Base-by-base conservation (phyloP, 2,797 vertebrate species). In the Mycteria americana region DNA sequence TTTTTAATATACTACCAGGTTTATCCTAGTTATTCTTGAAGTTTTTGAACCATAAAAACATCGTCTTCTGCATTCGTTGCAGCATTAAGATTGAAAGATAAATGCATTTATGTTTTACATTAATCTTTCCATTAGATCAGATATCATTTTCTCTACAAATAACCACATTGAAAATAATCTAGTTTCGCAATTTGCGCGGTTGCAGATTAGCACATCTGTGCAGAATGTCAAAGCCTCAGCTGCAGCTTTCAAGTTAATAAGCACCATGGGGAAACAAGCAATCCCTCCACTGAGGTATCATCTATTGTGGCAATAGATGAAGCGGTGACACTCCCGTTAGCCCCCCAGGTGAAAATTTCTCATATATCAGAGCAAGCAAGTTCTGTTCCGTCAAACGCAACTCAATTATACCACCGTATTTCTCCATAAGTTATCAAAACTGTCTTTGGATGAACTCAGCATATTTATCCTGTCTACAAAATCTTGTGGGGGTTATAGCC, bases 211-310 rank as follows among this genome's bases (percentile, higher is more conserved):
- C 91, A 81, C 93, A 89, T 94, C 92, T 83, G 81, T 54, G 89
- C 89, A n/a, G 78, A 25, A 27, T 27, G 85, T 73, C 93, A 97
- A 81, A 91, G 91, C 82, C 95, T 92, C 82, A 88, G 94, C 91
- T 96, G 95, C 69, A 76, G 91, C 91, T 89, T 96, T 91, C 95
- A 59, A 89, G 74, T 87, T 95, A 94, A 96, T 94, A 94, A 95
- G 93, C 91, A 92, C 92, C 57, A 30, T 16, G 81, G 97, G 95
- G 95, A 94, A 89, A 93, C 9, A n/a, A 82, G 91, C 68, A 60
- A 50, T 68, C 88, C 90, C 82, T n/a, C 67, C 27, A 4, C 79
- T 6, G 91, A 93, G 72, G 43, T 33, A 50, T n/a, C 87, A 72
- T 48, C 85, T 37, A 12, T 4, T 3, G 4, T 21, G 69, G 85